Conservation (phyloP, 2,888 invertebrate species). For the Euproctis similis region DNA sequence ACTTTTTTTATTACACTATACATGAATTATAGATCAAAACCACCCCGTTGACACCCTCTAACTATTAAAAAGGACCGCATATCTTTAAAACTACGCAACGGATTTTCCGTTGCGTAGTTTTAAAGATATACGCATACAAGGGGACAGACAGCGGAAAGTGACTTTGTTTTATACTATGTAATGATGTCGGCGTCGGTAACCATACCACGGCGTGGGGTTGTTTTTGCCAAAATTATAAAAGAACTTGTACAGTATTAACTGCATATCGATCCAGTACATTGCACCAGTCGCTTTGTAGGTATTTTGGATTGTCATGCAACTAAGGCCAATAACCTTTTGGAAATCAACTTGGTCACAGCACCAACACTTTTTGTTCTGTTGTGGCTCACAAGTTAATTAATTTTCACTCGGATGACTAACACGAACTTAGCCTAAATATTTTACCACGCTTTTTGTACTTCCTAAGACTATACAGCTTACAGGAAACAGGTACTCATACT, state of each 20-base stretch:
- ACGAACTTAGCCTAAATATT: conserved; percentile 2
- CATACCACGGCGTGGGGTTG: conserved; percentile 26
- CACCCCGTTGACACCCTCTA: no score
- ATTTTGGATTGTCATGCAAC: conserved; percentile 21
- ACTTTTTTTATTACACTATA: no score
- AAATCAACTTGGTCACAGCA: conserved; percentile 17
- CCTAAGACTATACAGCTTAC: no score
- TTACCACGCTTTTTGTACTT: conserved; percentile 4
- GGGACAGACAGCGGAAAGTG: no score
- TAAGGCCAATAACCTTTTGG: conserved; percentile 12
- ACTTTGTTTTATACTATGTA: neutral
- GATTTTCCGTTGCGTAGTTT: no score
- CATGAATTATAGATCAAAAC: no score
- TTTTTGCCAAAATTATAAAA: conserved; percentile 20
- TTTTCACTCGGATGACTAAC: conserved; percentile 16
- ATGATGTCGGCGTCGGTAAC: no score
- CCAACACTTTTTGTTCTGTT: conserved; percentile 6
- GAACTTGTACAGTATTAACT: conserved; percentile 19
- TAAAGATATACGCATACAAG: no score
- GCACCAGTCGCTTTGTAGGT: conserved; percentile 12
- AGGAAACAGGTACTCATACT: conserved; percentile 12
- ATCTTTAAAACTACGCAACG: no score
- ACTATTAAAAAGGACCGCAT: no score
- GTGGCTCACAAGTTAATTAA: conserved; percentile 6
- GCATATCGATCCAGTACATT: conserved; percentile 23